Base-by-base conservation (phyloP, 2,888 invertebrate genomes). In the Cataglyphis livida region DNA sequence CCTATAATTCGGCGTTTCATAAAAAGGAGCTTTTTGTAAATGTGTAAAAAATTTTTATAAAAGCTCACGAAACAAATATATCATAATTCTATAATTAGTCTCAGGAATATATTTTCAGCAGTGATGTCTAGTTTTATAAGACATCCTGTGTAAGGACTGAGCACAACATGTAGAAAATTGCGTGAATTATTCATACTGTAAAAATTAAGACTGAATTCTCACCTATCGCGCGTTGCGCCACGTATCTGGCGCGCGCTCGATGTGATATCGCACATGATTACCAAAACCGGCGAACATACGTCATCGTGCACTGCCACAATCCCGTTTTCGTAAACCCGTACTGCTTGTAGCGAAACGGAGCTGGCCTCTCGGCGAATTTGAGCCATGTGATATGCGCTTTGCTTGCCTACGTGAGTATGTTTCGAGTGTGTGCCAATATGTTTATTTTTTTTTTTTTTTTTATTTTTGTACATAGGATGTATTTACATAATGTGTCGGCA, bases 371-470 rank as follows among this genome's bases (percentile, higher is more conserved):
- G 65, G 73, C 59, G 68, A 71, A 83, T 84, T 51, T 66, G 41
- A 81, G 83, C 44, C 71, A 84, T 87, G 90, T 81, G 88, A 88
- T 89, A 85, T 62, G 82, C 84, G 82, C 85, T 84, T 90, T 71
- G 88, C 86, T 90, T 90, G 84, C 85, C 68, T 84, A 82, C 84
- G 41, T 65, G 68, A 85, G 70, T 88, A 41, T 54, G 70, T 88
- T 89, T 93, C 92, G 88, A 91, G 90, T 91, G 94, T 91, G 94
- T 94, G 94, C 94, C 94, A 94, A 94, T 92, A 90, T 81, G 89
- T 84, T 81, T 61, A 18, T 1, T 74, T 1, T 74, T 28, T 2
- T 28, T 28, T 41, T 44, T 25, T 61, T 88, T 92, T 93, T 90
- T 94, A 93, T 91, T 94, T 93, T 94, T 94, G 94, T 94, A 94